Evolutionary conservation across 1,140 invertebrate species (phyloP), one percentile per base, ranked within the genome.

Genomic region (Platyura marginata): DNA sequence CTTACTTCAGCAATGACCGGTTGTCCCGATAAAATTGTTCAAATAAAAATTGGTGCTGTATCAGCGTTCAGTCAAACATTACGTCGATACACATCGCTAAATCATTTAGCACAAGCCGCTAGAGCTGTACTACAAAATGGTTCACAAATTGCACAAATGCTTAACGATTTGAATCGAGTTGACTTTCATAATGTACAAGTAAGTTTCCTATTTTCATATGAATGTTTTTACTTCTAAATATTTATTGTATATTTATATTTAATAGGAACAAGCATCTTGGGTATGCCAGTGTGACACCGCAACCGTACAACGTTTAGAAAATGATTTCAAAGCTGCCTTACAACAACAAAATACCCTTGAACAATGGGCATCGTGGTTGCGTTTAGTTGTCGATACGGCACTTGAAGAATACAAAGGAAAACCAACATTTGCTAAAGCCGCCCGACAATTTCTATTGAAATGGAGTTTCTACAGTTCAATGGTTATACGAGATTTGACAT

Each of bases 381-480:
- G 97, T 63, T 72, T 78, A 33, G 89, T 96, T 35, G 91, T 88
- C 15, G 79, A 84, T 48, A 74, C 76, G 52, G 85, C 89, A 32
- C 71, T 97, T 40, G 82, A 88, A 53, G 83, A 85, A 44, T 87
- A 91, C 59, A 80, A 88, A 57, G 79, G 79, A 5, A 81, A 82
- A 54, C 69, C 81, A 19, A 79, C 74, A 46, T 95, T 90, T 68
- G 79, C 85, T n/a, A 82, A 86, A 61, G 84, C 87, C 47, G 88
- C 85, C 11, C 72, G 87, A 21, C 86, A 96, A 59, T 94, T 99
- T 68, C 70, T 98, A 44, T 75, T 98, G 25, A 95, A 97, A 66
- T 98, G 95, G 95, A 95, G 89, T 44, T 98, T 97, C 71, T 98
- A 97, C 65, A 94, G 89, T 67, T 95, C 91, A 21, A 89, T 95